Percentiles rank a stretch among this genome's conserved stretches.
These are phyloP conservation scores for Actinemys pallida DNA, from an alignment of 2,113 vertebrate species.

Conservation along the genomic window DNA sequence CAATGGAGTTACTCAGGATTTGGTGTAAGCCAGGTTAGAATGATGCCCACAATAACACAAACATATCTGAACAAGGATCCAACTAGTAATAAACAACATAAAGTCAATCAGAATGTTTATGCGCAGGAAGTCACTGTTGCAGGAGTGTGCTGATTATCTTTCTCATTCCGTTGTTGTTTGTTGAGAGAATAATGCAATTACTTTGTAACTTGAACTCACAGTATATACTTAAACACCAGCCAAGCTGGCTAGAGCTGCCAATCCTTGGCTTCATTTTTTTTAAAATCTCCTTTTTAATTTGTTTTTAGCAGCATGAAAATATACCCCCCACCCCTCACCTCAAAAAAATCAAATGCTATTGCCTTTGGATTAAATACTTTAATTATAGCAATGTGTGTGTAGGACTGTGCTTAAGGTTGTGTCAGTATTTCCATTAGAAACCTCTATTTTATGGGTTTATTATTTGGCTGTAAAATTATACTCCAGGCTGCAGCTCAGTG, in stretches of 20 bases:
- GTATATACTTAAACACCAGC: neutral
- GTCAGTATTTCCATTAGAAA: conserved; percentile 8
- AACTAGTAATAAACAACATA: neutral
- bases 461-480: conserved; percentile 19
- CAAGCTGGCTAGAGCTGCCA: neutral
- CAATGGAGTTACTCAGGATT: neutral
- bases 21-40: neutral
- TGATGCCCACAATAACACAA: neutral
- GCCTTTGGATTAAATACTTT: conserved; percentile 18
- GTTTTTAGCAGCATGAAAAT: neutral
- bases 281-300: neutral
- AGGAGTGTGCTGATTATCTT: neutral
- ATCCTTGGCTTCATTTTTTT: neutral
- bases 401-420: neutral
- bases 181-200: neutral
- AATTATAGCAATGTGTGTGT: neutral
- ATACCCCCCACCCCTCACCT: neutral
- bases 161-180: neutral
- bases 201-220: neutral
- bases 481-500: neutral
- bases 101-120: neutral
- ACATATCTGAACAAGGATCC: neutral
- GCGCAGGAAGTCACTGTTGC: neutral
- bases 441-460: neutral
- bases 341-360: conserved; percentile 8